Conservation (phyloP, 1,140 invertebrate species). For the Berghia stephanieae region DNA sequence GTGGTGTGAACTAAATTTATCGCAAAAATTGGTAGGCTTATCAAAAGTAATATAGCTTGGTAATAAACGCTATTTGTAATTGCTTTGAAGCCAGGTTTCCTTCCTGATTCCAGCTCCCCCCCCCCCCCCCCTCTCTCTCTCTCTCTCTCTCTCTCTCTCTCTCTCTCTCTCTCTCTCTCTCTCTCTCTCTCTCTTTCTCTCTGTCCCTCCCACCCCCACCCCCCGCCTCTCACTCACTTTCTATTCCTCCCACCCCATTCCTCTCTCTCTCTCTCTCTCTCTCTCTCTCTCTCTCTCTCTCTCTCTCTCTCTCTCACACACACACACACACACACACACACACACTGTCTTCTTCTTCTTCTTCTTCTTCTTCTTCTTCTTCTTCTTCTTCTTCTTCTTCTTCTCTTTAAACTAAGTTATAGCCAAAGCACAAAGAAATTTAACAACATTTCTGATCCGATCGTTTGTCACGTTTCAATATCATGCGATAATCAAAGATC, state of each 20-base stretch:
- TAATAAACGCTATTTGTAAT: too few species aligned
- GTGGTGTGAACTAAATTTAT: too few species aligned
- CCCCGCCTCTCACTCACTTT: not conserved
- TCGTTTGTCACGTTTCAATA: too few species aligned
- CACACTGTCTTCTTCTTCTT: not conserved
- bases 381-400: not conserved
- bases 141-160: not conserved
- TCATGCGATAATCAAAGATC: too few species aligned
- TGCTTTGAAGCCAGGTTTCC: too few species aligned
- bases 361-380: not conserved
- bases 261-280: not conserved
- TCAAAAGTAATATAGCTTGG: too few species aligned
- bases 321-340: not conserved
- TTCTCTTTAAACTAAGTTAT: too few species aligned
- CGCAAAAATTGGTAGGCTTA: too few species aligned
- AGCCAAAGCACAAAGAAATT: too few species aligned
- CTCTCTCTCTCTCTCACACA: not conserved
- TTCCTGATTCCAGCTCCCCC: too few species aligned
- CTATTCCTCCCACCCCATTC: not conserved
- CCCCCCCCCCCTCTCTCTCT: too few species aligned
- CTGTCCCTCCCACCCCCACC: not conserved
- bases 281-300: slow-evolving; percentile 3
- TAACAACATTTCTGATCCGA: too few species aligned
- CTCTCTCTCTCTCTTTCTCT: not conserved
- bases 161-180: not conserved